Base-by-base conservation (phyloP, 2,888 invertebrate genomes). In the Acrobeloides nanus region DNA sequence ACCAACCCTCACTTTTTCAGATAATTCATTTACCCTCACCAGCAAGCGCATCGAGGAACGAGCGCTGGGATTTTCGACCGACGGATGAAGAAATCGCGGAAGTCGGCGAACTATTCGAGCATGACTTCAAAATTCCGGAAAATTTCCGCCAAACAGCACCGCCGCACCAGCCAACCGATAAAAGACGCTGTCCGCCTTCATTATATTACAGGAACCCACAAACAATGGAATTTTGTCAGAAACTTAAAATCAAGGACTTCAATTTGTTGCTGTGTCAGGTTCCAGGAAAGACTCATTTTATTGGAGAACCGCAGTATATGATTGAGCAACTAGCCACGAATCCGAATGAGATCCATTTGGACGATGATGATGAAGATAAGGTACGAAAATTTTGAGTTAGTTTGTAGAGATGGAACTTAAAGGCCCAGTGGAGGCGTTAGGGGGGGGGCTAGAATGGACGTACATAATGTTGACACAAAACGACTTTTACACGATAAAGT, bases 61-160 rank as follows among this genome's bases (percentile, higher is more conserved):
- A 74, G 42, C 55, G 62, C 23, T 51, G 46, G 39, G 58, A 61
- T 25, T 69, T 64, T 51, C 57, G 58, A 15, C 68, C 69, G 10
- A 63, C 59, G 4, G 46, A 44, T 12, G 53, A 48, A 4, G 48
- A 51, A 17, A 82, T 85, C 55, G 76, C 81, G 17, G 75, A 78
- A 17, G 76, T 89, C 4, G 65, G 79, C 1, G 75, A 78, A 34
- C 80, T 83, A 71, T 83, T 92, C 71, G 79, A 81, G 29, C 78
- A 80, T 42, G 79, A 84, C 64, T 76, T 90, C 39, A 75, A 74
- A 37, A 81, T 95, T 46, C 87, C 87, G 0, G 76, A 81, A 0
- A 85, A 84, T 76, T 97, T 97, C 77, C 78, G 78, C 17, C 81
- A 78, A 61, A 89, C 87, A 10, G 86, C 83, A 1, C 81, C 82